These are phyloP conservation scores for Spilogale gracilis DNA, from an alignment of 2,113 vertebrate species.

Conservation along the genomic window DNA sequence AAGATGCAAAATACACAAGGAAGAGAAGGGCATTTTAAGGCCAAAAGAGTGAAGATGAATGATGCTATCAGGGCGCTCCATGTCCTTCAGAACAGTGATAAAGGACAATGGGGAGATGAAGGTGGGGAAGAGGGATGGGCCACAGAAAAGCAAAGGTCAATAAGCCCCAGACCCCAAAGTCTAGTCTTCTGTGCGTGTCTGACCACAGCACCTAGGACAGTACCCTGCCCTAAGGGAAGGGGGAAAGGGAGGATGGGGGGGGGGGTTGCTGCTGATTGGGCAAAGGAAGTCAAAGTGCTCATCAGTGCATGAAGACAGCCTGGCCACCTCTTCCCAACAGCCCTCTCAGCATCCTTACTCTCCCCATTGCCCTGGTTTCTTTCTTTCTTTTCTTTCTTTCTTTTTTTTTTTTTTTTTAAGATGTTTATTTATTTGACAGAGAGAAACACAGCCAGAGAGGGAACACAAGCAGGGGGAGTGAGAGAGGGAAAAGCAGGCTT, in stretches of 20 bases:
- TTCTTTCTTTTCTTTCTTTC: too few relatives aligned
- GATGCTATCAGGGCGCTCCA: neutral
- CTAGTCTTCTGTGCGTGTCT: neutral
- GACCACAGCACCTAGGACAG: neutral
- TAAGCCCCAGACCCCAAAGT: neutral
- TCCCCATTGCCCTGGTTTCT: neutral
- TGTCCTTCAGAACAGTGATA: neutral
- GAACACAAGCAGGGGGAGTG: too few relatives aligned
- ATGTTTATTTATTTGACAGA: too few relatives aligned
- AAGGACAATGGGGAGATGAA: neutral
- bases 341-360: neutral
- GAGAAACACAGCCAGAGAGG: too few relatives aligned
- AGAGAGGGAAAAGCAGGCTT: too few relatives aligned
- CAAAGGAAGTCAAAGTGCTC: neutral
- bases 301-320: neutral
- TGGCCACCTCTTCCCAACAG: neutral
- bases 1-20: neutral
- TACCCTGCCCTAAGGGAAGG: fast-evolving
- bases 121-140: neutral
- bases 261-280: too few relatives aligned
- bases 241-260: neutral
- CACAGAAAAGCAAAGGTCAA: neutral
- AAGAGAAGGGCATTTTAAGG: neutral
- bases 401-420: too few relatives aligned
- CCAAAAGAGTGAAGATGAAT: constrained; percentile 9